phyloP scores from a whole-genome alignment of 2,797 vertebrate genomes.

The Falco cherrug region DNA sequence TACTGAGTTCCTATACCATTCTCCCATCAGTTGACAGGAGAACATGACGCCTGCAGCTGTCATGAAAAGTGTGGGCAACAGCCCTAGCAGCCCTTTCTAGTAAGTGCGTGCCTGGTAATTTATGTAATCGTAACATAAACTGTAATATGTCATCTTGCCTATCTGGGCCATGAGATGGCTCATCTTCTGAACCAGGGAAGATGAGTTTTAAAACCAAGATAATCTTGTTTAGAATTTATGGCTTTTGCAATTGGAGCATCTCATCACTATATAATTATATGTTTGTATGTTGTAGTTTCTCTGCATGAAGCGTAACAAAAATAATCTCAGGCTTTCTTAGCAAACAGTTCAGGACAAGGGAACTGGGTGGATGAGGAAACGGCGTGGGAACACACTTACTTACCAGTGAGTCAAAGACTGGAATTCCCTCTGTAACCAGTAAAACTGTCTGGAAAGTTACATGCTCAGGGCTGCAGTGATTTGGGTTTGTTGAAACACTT shows the following conservation, averaged over 20 bases:
- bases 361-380: conserved; percentile 25
- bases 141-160: not conserved
- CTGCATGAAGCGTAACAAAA: not conserved
- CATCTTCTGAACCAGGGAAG: not conserved
- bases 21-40: not conserved
- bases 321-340: conserved; percentile 28
- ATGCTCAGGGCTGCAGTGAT: not conserved
- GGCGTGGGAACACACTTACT: conserved; percentile 4
- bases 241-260: not conserved
- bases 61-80: not conserved
- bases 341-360: not conserved
- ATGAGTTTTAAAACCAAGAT: not conserved
- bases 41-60: not conserved
- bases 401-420: conserved; percentile 39
- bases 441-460: conserved; percentile 1
- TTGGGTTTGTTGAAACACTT: conserved; percentile 13
- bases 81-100: not conserved
- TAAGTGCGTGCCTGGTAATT: not conserved
- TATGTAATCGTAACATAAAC: not conserved
- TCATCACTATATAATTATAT: not conserved
- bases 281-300: not conserved
- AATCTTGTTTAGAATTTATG: not conserved
- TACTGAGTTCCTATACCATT: not conserved
- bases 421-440: conserved; percentile 36
- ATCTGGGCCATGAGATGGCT: not conserved